Evolutionary conservation across 2,888 invertebrate species (phyloP).

Genomic region (Isotomurus palustris): DNA sequence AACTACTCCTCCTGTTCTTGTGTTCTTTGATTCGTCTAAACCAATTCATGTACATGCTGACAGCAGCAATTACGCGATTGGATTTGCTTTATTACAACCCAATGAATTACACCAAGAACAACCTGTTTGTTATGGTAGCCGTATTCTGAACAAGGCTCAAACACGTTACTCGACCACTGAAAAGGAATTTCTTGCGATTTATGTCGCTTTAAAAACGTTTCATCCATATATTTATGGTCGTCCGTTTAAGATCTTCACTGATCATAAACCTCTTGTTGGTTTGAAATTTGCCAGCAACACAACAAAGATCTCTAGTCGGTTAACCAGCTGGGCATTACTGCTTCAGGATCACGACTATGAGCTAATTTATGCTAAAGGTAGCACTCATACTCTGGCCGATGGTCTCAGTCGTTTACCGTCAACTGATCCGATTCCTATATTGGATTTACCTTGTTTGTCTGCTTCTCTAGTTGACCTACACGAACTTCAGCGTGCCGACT

Average conservation of each 20-base stretch:
- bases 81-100: constrained; percentile 2
- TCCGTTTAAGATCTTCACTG: constrained; percentile 3
- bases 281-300: constrained; percentile 7
- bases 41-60: constrained; percentile 3
- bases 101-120: background rate
- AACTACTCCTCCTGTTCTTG: background rate
- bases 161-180: constrained; percentile 1
- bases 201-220: constrained; percentile 1
- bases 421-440: background rate
- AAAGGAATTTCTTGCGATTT: constrained; percentile 9
- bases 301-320: background rate
- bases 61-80: background rate
- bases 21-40: background rate
- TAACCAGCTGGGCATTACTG: constrained; percentile 11
- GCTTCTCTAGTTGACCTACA: background rate
- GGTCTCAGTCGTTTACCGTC: background rate
- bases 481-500: background rate
- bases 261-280: constrained; percentile 8
- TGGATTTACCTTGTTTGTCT: background rate
- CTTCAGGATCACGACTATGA: constrained; percentile 1
- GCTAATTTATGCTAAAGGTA: background rate
- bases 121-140: constrained; percentile 8
- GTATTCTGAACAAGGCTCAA: background rate
- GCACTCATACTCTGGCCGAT: background rate
- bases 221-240: constrained; percentile 13